phyloP scores from a whole-genome alignment of 2,888 invertebrate genomes.

The Rhogogaster chlorosoma region DNA sequence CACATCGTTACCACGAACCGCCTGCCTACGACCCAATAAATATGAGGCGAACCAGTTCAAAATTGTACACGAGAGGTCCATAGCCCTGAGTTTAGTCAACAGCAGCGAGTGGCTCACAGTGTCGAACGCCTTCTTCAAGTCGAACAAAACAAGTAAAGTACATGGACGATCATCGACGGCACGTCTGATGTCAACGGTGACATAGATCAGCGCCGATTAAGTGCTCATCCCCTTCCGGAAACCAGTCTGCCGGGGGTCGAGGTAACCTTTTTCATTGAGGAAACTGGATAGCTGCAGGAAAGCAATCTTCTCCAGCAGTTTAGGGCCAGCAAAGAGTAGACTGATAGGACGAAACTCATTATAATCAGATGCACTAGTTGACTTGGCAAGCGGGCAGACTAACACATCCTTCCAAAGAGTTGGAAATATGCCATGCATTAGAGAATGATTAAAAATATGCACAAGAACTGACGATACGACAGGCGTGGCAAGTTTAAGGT shows the following conservation, averaged over 20 bases:
- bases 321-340: background rate
- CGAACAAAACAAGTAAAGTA: background rate
- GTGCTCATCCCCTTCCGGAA: constrained; percentile 1
- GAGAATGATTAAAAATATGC: background rate
- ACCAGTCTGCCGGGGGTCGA: background rate
- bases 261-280: background rate
- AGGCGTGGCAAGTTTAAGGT: background rate
- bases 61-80: background rate
- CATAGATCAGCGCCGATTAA: background rate
- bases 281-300: background rate
- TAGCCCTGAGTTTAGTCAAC: background rate
- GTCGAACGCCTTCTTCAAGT: background rate
- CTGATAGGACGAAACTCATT: background rate
- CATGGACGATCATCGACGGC: background rate
- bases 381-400: background rate
- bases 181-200: background rate
- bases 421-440: background rate
- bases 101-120: background rate
- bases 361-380: too few species aligned
- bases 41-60: background rate
- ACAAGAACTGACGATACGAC: background rate
- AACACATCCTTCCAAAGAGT: background rate
- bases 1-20: background rate
- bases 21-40: background rate
- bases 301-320: background rate